phyloP scores from a whole-genome alignment of 37 sponge, comb jelly and placozoan species.

The Tethya wilhelma region DNA sequence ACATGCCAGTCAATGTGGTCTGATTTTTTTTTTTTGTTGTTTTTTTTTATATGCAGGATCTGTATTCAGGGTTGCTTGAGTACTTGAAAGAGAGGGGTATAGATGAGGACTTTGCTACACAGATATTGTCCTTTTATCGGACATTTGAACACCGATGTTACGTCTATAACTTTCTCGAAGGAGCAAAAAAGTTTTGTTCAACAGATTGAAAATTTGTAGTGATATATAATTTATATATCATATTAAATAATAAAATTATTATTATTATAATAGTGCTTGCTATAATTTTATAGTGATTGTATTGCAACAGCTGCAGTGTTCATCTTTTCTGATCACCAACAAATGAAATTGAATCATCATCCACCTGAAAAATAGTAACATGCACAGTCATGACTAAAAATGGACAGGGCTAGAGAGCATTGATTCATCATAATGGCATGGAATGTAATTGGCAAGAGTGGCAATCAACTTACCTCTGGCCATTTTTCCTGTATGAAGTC shows the following conservation, averaged over 20 bases:
- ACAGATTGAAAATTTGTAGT: background rate
- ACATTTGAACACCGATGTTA: slow-evolving; percentile 60
- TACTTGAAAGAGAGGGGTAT: slow-evolving; percentile 55
- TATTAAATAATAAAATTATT: background rate
- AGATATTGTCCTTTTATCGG: slow-evolving; percentile 53
- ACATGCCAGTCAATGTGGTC: background rate
- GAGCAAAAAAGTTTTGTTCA: slow-evolving; percentile 32
- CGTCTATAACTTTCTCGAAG: slow-evolving; percentile 41
- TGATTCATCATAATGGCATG: no score
- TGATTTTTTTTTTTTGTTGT: background rate
- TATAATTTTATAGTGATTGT: background rate
- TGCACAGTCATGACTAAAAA: background rate
- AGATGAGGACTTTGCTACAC: slow-evolving; percentile 24
- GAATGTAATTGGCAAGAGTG: no score
- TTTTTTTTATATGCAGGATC: slow-evolving; percentile 38
- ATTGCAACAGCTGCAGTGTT: background rate
- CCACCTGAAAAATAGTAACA: slow-evolving; percentile 43
- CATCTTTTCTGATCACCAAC: slow-evolving; percentile 58
- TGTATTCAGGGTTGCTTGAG: slow-evolving; percentile 29
- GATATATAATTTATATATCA: background rate
- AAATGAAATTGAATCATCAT: slow-evolving; percentile 56
- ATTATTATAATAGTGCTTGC: background rate
- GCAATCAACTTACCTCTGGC: slow-evolving; percentile 79
- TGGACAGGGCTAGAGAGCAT: no score
- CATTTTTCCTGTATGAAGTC: slow-evolving; percentile 82